Conservation (phyloP, 2,888 invertebrate genomes). For the Criorhina ranunculi region DNA sequence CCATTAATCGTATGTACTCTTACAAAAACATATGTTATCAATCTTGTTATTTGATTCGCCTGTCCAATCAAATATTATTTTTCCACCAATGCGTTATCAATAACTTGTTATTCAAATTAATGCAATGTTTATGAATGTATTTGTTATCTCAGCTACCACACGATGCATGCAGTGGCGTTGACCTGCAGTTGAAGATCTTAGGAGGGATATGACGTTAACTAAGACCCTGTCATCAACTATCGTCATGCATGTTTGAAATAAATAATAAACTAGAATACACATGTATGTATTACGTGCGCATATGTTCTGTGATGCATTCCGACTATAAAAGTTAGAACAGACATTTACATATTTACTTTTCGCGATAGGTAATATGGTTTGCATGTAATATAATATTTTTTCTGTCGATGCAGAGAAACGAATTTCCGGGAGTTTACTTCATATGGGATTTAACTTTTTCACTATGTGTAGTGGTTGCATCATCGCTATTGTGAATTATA, state of each 20-base stretch:
- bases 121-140: not conserved
- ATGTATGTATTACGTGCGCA: too few relatives aligned
- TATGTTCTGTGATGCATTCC: too few relatives aligned
- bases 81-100: slow-evolving; percentile 5
- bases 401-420: too few relatives aligned
- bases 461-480: too few relatives aligned
- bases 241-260: slow-evolving; percentile 12
- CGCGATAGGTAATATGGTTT: too few relatives aligned
- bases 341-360: too few relatives aligned
- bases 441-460: too few relatives aligned
- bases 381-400: too few relatives aligned
- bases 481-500: too few relatives aligned
- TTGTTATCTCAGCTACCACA: slow-evolving; percentile 29
- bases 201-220: slow-evolving; percentile 13
- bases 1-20: too few relatives aligned
- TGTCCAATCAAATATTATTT: slow-evolving; percentile 18
- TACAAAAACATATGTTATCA: slow-evolving; percentile 15
- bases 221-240: not conserved
- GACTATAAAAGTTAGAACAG: too few relatives aligned
- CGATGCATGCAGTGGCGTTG: slow-evolving; percentile 17
- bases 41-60: not conserved
- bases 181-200: slow-evolving; percentile 13
- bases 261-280: not conserved
- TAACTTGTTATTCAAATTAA: not conserved
- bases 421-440: too few relatives aligned